Conservation (phyloP, 2,797 vertebrate genomes). For the Amblyopsis hoosieri region DNA sequence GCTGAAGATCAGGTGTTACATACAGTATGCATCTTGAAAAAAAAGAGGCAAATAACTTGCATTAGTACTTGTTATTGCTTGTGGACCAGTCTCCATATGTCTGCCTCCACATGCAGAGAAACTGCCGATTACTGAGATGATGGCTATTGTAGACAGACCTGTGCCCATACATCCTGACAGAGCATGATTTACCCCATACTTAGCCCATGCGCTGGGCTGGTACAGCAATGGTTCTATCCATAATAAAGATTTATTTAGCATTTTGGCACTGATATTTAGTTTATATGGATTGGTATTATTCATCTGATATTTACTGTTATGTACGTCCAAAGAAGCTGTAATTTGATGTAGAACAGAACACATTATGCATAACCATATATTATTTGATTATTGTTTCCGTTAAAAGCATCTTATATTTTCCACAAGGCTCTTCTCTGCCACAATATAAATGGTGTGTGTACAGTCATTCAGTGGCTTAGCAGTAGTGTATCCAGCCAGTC, state of each 20-base stretch:
- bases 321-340: conserved; percentile 55
- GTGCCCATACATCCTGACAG: conserved; percentile 58
- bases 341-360: conserved; percentile 64
- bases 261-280: conserved; percentile 66
- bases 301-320: conserved; percentile 66
- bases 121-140: conserved; percentile 64
- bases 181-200: conserved; percentile 77
- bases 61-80: conserved; percentile 7
- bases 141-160: conserved; percentile 73
- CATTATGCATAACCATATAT: conserved; percentile 72
- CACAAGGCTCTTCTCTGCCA: conserved; percentile 58
- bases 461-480: conserved; percentile 52
- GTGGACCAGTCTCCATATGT: conserved; percentile 35
- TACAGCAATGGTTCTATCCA: conserved; percentile 45
- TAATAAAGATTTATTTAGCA: conserved; percentile 72
- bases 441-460: conserved; percentile 59
- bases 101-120: conserved; percentile 47
- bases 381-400: conserved; percentile 77
- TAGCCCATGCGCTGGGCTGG: conserved; percentile 46
- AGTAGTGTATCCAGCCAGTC: conserved; percentile 41
- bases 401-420: conserved; percentile 78
- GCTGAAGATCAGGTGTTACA: too few relatives aligned
- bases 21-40: not conserved
- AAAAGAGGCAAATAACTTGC: not conserved
- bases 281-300: conserved; percentile 73